These are phyloP conservation scores for Acanthurus lineatus DNA, from an alignment of 2,797 vertebrate species.

Conservation along the genomic window DNA sequence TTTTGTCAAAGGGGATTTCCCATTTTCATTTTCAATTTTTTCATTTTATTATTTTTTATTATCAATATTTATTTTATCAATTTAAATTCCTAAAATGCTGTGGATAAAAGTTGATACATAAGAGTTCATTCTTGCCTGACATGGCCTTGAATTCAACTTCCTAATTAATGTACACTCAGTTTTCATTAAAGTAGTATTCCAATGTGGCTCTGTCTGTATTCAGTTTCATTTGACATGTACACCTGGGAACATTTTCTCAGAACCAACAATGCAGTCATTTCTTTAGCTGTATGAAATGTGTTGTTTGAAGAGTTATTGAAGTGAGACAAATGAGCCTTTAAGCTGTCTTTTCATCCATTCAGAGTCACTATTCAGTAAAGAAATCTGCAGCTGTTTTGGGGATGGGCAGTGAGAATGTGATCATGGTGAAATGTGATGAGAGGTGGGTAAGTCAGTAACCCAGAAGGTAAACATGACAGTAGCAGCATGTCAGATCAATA, in stretches of 20 bases:
- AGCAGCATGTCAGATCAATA: neutral
- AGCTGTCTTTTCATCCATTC: constrained; percentile 34
- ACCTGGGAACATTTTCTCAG: neutral
- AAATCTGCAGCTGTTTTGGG: constrained; percentile 81
- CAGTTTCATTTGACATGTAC: neutral
- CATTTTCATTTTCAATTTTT: too few species aligned
- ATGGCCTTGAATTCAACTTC: neutral
- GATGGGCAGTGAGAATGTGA: constrained; percentile 83
- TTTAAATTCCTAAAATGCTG: too few species aligned
- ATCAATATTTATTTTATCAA: too few species aligned
- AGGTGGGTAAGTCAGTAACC: constrained; percentile 65
- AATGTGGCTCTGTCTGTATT: neutral
- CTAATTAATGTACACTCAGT: neutral
- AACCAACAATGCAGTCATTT: constrained; percentile 17
- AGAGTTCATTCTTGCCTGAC: too few species aligned
- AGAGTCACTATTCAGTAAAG: constrained; percentile 87
- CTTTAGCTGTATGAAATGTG: neutral
- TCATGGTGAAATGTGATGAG: constrained; percentile 85
- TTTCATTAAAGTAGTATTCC: neutral
- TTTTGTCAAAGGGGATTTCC: neutral
- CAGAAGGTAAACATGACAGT: neutral
- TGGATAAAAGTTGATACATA: too few species aligned
- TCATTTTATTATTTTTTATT: too few species aligned
- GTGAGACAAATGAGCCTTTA: constrained; percentile 30
- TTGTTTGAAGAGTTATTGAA: neutral